These are phyloP conservation scores for Coryphaenoides rupestris DNA, from an alignment of 2,113 vertebrate species.

Conservation along the genomic window DNA sequence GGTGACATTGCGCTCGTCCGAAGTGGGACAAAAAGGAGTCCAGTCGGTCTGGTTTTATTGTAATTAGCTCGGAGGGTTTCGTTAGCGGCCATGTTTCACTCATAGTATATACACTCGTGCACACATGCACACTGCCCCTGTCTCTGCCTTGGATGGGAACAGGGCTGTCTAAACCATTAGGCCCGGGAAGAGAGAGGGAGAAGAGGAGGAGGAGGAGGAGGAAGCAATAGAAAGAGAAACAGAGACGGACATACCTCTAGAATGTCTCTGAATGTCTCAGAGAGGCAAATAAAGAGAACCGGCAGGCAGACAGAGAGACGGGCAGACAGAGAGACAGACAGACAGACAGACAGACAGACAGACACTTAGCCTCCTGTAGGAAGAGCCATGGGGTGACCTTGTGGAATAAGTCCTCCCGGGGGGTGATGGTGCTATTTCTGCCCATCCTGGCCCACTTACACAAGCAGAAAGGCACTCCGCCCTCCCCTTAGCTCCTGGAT, in stretches of 20 bases:
- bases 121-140: slow-evolving; percentile 4
- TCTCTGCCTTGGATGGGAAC: slow-evolving; percentile 17
- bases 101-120: no score
- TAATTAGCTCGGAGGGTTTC: slow-evolving; percentile 62
- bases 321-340: background rate
- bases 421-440: slow-evolving; percentile 58
- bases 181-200: slow-evolving; percentile 22
- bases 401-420: slow-evolving; percentile 59
- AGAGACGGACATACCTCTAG: no score
- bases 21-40: slow-evolving; percentile 42
- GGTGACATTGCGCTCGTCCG: slow-evolving; percentile 63
- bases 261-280: no score
- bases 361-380: slow-evolving; percentile 56
- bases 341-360: slow-evolving; percentile 13
- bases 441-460: slow-evolving; percentile 58
- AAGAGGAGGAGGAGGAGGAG: slow-evolving; percentile 1
- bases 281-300: no score
- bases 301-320: no score
- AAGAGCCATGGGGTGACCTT: slow-evolving; percentile 66
- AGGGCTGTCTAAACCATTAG: slow-evolving; percentile 63
- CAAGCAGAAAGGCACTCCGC: slow-evolving; percentile 19
- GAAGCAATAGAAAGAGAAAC: slow-evolving; percentile 24
- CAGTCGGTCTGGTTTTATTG: slow-evolving; percentile 59
- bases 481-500: background rate
- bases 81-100: slow-evolving; percentile 54